Conservation (phyloP, 2,113 vertebrate species). For the Oncorhynchus masou region DNA sequence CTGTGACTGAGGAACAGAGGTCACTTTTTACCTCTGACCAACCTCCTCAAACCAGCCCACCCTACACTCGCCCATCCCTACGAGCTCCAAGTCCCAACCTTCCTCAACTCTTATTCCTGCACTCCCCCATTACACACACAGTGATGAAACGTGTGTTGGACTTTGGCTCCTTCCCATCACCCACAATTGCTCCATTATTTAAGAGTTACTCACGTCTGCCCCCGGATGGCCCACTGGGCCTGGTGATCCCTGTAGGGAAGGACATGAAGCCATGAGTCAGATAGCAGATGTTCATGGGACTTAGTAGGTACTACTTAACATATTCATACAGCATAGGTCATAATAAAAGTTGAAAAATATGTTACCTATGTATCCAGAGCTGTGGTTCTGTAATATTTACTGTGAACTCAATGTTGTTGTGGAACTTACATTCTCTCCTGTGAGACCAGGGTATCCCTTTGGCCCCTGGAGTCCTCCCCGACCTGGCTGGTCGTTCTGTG, state of each 20-base stretch:
- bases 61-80: too few relatives aligned
- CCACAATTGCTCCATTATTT: too few relatives aligned
- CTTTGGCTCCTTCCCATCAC: too few relatives aligned
- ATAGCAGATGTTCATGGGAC: not conserved
- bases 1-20: not conserved
- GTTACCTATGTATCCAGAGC: not conserved
- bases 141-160: too few relatives aligned
- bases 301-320: not conserved
- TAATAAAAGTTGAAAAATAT: not conserved
- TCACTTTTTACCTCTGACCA: not conserved
- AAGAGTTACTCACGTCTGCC: conserved; percentile 32
- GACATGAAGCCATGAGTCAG: not conserved
- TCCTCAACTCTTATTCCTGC: too few relatives aligned
- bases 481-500: conserved; percentile 30
- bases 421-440: conserved; percentile 32
- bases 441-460: conserved; percentile 35
- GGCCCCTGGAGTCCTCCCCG: conserved; percentile 31
- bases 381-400: not conserved
- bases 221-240: conserved; percentile 37
- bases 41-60: not conserved
- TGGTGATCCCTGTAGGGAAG: conserved; percentile 10
- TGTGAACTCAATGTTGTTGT: not conserved
- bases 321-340: not conserved
- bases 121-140: too few relatives aligned
- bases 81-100: too few relatives aligned